Base-by-base conservation (phyloP, 2,888 invertebrate genomes). In the Lacanobia oleracea region DNA sequence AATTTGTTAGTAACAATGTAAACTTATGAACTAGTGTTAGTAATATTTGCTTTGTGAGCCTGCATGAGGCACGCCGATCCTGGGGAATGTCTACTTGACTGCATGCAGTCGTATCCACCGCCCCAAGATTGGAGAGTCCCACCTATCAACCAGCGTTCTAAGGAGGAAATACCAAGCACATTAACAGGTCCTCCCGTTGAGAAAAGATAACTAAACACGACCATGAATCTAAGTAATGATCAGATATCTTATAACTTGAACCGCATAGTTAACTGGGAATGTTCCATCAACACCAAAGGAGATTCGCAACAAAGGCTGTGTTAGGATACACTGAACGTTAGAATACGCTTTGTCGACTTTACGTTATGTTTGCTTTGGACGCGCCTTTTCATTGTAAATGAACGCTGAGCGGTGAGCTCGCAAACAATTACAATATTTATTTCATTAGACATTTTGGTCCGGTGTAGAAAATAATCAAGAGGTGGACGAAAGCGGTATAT, bases 261-360 rank as follows among this genome's bases (percentile, higher is more conserved):
- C 63, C 81, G 48, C 56, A 43, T 74, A 76, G 75, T 72, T 84
- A 84, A 86, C 84, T 81, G 84, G 76, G 79, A 88, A 88, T 89
- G 86, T 88, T 88, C 87, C 84, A 88, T 90, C 89, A 91, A 88
- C 89, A 90, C 87, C 86, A 88, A 86, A 87, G 87, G 79, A 88
- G 88, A 87, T 88, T 83, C 85, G 83, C 90, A 90, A 92, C 91
- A 92, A 92, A 92, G 91, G 88, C 88, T 82, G 79, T 86, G 88
- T 88, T 87, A 88, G 88, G 88, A 91, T 91, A 90, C 75, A 79
- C 86, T 84, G 86, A 90, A 88, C 89, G 88, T 90, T 90, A 90
- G 89, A 91, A 89, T 87, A 89, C 87, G 88, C 91, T 92, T 90
- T 91, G 91, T 88, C 87, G 88, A 89, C 88, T 89, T 83, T 23